Conservation (phyloP, 2,888 invertebrate species). For the Parnassius glacialis region DNA sequence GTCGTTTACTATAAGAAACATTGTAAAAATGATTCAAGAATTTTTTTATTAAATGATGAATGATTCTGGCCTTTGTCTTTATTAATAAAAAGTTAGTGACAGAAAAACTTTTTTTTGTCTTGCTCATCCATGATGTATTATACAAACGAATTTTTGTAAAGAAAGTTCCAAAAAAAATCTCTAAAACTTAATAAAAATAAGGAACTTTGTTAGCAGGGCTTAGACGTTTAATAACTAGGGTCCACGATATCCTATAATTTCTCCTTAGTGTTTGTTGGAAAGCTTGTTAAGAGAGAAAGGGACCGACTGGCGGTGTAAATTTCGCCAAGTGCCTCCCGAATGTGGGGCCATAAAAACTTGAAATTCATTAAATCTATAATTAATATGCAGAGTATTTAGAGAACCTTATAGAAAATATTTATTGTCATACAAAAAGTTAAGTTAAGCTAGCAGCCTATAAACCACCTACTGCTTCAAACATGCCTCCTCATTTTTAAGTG, state of each 20-base stretch:
- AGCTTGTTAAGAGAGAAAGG: slow-evolving; percentile 68
- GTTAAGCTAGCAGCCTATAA: too few species aligned
- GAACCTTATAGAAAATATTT: not conserved
- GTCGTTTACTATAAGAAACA: too few species aligned
- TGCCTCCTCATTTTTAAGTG: too few species aligned
- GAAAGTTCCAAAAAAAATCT: not conserved
- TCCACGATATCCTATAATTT: slow-evolving; percentile 55
- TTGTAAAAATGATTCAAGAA: too few species aligned
- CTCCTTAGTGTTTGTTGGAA: slow-evolving; percentile 68
- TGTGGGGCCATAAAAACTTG: slow-evolving; percentile 43
- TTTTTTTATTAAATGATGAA: too few species aligned
- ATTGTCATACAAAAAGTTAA: too few species aligned
- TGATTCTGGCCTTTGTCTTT: too few species aligned
- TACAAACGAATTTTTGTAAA: not conserved
- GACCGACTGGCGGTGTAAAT: slow-evolving; percentile 66
- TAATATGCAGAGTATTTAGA: not conserved
- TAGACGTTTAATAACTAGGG: slow-evolving; percentile 43
- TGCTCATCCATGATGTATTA: not conserved
- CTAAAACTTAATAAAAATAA: slow-evolving; percentile 21
- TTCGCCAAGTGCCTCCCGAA: slow-evolving; percentile 55
- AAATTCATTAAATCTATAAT: not conserved
- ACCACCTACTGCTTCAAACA: too few species aligned
- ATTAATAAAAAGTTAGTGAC: too few species aligned
- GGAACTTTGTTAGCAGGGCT: slow-evolving; percentile 27
- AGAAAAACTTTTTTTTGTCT: not conserved